Evolutionary conservation across 2,113 vertebrate genomes (phyloP).

Genomic region (Gopherus evgoodei): DNA sequence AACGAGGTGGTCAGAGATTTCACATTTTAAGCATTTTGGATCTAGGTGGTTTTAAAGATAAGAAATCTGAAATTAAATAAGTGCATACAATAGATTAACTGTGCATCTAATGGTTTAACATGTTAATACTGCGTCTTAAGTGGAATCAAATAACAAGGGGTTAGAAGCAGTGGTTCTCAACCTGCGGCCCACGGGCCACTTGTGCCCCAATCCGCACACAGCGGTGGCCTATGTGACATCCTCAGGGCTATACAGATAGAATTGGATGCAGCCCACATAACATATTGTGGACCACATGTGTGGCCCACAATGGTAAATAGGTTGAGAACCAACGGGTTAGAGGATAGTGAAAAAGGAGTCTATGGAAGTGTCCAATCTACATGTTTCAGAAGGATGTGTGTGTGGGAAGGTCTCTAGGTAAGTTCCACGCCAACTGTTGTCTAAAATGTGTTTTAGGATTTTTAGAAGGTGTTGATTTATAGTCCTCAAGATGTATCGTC

Average conservation of each 20-base stretch:
- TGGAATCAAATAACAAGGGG: slow-evolving; percentile 9
- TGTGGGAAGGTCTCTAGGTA: not conserved
- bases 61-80: slow-evolving; percentile 54
- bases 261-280: too few species aligned
- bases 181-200: too few species aligned
- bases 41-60: slow-evolving; percentile 18
- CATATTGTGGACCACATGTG: too few species aligned
- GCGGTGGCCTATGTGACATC: too few species aligned
- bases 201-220: too few species aligned
- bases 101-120: not conserved
- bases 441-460: not conserved
- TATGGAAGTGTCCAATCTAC: not conserved
- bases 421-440: not conserved
- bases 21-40: not conserved
- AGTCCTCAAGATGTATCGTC: not conserved
- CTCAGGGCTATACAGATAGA: too few species aligned
- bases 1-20: not conserved
- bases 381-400: not conserved
- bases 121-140: slow-evolving; percentile 45
- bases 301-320: too few species aligned
- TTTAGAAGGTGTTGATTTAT: not conserved
- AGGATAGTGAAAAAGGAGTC: slow-evolving; percentile 8
- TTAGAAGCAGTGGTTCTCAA: too few species aligned
- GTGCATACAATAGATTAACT: slow-evolving; percentile 32
- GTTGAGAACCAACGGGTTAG: not conserved